phyloP scores from a whole-genome alignment of 1,140 invertebrate species.

The Leptinotarsa texana region DNA sequence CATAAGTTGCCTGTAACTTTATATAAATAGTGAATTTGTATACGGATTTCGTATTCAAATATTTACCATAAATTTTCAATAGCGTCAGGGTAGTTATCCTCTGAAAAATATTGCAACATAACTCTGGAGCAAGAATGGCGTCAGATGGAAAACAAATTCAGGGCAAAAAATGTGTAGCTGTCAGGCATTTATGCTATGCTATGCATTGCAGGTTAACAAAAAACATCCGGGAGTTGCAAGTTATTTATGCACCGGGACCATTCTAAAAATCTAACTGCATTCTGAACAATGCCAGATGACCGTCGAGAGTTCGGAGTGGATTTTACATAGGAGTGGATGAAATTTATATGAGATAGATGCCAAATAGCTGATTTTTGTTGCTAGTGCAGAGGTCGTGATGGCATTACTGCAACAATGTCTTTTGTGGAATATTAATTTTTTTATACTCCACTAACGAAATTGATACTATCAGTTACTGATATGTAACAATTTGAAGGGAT shows the following conservation, averaged over 20 bases:
- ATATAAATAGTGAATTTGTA: constrained; percentile 24
- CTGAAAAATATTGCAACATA: constrained; percentile 4
- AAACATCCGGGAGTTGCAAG: background rate
- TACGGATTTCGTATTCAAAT: constrained; percentile 17
- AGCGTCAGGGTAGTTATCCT: background rate
- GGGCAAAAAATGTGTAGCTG: constrained; percentile 5
- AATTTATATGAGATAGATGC: too few species aligned
- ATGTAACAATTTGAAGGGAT: too few species aligned
- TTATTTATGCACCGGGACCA: background rate
- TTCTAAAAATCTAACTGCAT: background rate
- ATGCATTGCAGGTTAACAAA: background rate
- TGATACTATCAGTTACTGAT: too few species aligned
- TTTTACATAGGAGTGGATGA: too few species aligned
- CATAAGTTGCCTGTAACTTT: constrained; percentile 18
- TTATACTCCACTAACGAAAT: too few species aligned
- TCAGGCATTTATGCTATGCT: background rate
- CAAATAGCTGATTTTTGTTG: too few species aligned
- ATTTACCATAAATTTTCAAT: constrained; percentile 17
- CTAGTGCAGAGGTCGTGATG: too few species aligned
- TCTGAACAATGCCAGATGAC: background rate
- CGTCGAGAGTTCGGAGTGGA: background rate
- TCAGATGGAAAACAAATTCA: background rate
- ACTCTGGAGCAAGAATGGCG: constrained; percentile 4
- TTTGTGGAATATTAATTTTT: too few species aligned
- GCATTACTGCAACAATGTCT: too few species aligned